A percentile compares a stretch with the other conserved stretches of the same genome.
Conservation (phyloP, 2,888 invertebrate genomes). For the Pasiphila rectangulata region DNA sequence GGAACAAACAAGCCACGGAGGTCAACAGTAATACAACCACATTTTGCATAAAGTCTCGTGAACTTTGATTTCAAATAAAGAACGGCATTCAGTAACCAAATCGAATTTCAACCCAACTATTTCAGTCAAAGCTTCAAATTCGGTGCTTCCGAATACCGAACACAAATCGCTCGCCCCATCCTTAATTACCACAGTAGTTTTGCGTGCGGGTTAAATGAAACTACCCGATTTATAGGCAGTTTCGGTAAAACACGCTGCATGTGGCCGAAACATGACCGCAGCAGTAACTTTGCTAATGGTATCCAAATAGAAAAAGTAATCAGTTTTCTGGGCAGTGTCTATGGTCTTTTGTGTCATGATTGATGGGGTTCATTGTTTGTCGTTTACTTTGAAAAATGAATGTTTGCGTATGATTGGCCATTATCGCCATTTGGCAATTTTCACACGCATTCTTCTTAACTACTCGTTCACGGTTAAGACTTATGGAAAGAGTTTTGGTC, state of each 20-base stretch:
- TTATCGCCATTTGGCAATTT: conserved; percentile 49
- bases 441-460: conserved; percentile 1
- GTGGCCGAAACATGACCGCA: conserved; percentile 28
- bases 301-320: conserved; percentile 57
- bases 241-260: neutral
- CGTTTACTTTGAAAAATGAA: conserved; percentile 72
- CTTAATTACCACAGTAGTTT: conserved; percentile 35
- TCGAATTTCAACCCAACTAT: neutral
- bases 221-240: conserved; percentile 23
- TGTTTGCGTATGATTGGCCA: conserved; percentile 61
- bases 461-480: too few species aligned
- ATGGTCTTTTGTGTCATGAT: conserved; percentile 69
- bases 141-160: neutral
- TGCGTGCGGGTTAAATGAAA: conserved; percentile 37
- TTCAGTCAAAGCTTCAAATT: neutral
- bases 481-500: neutral
- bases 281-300: conserved; percentile 39
- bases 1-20: too few species aligned
- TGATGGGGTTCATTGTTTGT: conserved; percentile 68
- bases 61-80: too few species aligned
- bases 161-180: conserved; percentile 23
- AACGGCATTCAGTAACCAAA: neutral
- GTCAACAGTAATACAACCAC: too few species aligned
- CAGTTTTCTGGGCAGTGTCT: conserved; percentile 61
- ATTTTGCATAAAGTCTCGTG: too few species aligned